Conservation (phyloP, 2,113 vertebrate species). For the Mirza zaza region DNA sequence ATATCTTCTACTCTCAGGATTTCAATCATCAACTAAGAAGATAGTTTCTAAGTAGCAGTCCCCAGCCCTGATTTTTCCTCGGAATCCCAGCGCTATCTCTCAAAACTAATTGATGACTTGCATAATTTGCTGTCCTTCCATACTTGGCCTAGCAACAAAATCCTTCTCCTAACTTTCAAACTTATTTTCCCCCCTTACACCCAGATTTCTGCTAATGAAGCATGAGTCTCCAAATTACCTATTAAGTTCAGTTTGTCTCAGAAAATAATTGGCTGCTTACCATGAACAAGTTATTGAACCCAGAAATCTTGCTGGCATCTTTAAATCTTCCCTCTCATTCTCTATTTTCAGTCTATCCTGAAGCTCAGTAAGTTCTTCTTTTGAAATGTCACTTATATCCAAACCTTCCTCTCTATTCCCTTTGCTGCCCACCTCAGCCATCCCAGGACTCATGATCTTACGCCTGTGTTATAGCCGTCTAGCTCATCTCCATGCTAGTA, state of each 20-base stretch:
- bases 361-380: slow-evolving; percentile 1
- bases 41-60: neutral
- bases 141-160: slow-evolving; percentile 2
- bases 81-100: neutral
- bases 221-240: neutral
- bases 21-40: neutral
- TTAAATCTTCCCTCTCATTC: slow-evolving; percentile 1
- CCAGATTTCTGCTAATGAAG: slow-evolving; percentile 8
- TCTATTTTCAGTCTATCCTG: neutral
- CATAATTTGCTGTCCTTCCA: neutral
- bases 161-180: neutral
- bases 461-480: neutral
- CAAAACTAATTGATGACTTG: slow-evolving; percentile 7
- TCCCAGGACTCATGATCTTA: neutral
- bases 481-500: neutral
- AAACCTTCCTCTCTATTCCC: neutral
- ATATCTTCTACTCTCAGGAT: neutral
- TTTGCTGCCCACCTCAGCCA: neutral
- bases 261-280: neutral
- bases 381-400: neutral
- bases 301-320: neutral
- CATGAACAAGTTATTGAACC: neutral
- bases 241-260: slow-evolving; percentile 24
- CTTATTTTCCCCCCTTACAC: neutral
- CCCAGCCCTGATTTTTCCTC: neutral